Conservation (phyloP, 2,113 vertebrate species). For the Heterocephalus glaber region DNA sequence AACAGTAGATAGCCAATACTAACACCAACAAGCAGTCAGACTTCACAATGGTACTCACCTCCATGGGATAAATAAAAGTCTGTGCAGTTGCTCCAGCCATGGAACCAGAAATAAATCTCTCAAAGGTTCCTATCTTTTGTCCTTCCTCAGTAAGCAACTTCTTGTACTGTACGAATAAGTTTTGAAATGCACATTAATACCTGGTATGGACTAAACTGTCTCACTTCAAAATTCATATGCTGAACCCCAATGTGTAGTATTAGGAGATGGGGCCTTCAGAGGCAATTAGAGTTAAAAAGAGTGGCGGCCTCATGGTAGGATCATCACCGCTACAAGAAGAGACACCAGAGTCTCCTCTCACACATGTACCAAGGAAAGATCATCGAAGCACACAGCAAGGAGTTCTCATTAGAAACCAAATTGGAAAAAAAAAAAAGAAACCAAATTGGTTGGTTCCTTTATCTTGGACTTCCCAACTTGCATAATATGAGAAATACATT, state of each 20-base stretch:
- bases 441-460: not conserved
- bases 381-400: not conserved
- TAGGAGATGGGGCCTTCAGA: not conserved
- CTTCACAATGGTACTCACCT: slow-evolving; percentile 83
- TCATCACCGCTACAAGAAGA: not conserved
- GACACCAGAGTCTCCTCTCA: not conserved
- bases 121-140: slow-evolving; percentile 88
- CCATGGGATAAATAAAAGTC: slow-evolving; percentile 98
- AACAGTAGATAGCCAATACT: not conserved
- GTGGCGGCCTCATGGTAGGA: not conserved
- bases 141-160: slow-evolving; percentile 91
- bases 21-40: not conserved
- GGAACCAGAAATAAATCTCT: slow-evolving; percentile 95
- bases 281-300: not conserved
- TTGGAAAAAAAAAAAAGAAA: too few species aligned
- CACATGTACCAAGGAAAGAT: not conserved
- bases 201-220: not conserved
- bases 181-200: slow-evolving; percentile 49
- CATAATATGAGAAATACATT: not conserved
- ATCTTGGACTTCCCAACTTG: not conserved
- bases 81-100: slow-evolving; percentile 96
- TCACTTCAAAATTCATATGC: not conserved
- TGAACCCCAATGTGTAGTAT: not conserved
- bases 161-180: slow-evolving; percentile 89
- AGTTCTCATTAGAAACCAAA: not conserved